phyloP scores from a whole-genome alignment of 2,888 invertebrate species.

The Xylota sylvarum region DNA sequence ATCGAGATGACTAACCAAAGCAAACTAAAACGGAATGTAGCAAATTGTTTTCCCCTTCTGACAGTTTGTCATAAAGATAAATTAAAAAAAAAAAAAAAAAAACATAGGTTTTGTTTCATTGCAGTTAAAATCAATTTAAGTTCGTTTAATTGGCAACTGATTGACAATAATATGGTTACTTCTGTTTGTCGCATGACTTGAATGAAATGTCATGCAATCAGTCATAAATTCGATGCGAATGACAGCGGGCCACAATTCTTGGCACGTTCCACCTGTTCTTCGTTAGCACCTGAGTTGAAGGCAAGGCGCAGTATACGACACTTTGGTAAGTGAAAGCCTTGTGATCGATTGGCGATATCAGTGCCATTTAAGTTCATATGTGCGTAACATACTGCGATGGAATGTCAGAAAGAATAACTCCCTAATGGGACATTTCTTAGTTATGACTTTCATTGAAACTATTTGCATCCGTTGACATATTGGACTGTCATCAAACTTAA shows the following conservation, averaged over 20 bases:
- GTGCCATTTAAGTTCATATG: not conserved
- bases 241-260: not conserved
- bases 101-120: not conserved
- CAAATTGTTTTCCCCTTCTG: not conserved
- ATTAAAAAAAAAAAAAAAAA: constrained; percentile 9
- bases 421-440: too few relatives aligned
- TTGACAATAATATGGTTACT: not conserved
- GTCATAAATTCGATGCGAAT: not conserved
- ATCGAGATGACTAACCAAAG: constrained; percentile 42
- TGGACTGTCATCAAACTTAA: too few relatives aligned
- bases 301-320: not conserved
- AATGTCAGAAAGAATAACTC: too few relatives aligned
- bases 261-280: constrained; percentile 13
- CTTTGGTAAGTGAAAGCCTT: not conserved
- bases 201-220: not conserved
- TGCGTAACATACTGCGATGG: too few relatives aligned
- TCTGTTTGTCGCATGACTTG: not conserved
- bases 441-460: too few relatives aligned
- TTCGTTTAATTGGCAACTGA: not conserved
- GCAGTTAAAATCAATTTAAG: not conserved
- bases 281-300: constrained; percentile 3
- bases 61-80: not conserved
- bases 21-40: constrained; percentile 24
- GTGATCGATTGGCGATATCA: not conserved
- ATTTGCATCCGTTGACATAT: too few relatives aligned